These are phyloP conservation scores for Coremacera marginata DNA, from an alignment of 2,888 invertebrate species.

Conservation along the genomic window DNA sequence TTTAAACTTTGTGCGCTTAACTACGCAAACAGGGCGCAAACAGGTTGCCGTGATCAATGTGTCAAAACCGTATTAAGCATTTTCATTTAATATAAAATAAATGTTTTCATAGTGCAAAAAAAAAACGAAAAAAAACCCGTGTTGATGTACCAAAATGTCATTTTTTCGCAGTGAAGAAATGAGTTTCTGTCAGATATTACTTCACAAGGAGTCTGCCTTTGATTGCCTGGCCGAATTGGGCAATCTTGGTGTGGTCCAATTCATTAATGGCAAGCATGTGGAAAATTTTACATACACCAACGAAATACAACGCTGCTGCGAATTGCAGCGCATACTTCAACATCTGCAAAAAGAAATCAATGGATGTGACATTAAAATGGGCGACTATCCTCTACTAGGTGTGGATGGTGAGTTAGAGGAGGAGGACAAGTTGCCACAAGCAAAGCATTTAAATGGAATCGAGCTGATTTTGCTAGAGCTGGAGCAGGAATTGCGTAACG, in stretches of 20 bases:
- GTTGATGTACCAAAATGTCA: slow-evolving; percentile 29
- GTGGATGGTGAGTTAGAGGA: slow-evolving; percentile 16
- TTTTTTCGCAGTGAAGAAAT: slow-evolving; percentile 61
- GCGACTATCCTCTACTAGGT: slow-evolving; percentile 45
- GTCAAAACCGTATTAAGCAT: too few relatives aligned
- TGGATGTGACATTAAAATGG: slow-evolving; percentile 44
- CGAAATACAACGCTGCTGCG: slow-evolving; percentile 54
- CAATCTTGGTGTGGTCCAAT: slow-evolving; percentile 56
- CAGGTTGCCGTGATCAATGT: too few relatives aligned
- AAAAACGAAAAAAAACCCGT: background rate
- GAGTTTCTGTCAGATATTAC: slow-evolving; percentile 55
- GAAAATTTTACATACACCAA: slow-evolving; percentile 52
- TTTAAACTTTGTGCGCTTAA: too few relatives aligned
- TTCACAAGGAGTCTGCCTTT: slow-evolving; percentile 58
- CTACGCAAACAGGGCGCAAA: too few relatives aligned
- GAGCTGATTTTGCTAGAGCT: slow-evolving; percentile 48
- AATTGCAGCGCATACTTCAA: slow-evolving; percentile 53
- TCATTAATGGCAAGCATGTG: slow-evolving; percentile 51
- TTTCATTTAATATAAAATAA: too few relatives aligned
- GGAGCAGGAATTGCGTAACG: slow-evolving; percentile 50
- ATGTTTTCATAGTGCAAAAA: too few relatives aligned
- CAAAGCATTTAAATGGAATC: slow-evolving; percentile 50
- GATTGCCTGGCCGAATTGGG: slow-evolving; percentile 56
- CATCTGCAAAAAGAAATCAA: slow-evolving; percentile 50
- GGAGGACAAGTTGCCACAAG: slow-evolving; percentile 51